phyloP scores from a whole-genome alignment of 1,140 invertebrate species.

The Globodera rostochiensis region DNA sequence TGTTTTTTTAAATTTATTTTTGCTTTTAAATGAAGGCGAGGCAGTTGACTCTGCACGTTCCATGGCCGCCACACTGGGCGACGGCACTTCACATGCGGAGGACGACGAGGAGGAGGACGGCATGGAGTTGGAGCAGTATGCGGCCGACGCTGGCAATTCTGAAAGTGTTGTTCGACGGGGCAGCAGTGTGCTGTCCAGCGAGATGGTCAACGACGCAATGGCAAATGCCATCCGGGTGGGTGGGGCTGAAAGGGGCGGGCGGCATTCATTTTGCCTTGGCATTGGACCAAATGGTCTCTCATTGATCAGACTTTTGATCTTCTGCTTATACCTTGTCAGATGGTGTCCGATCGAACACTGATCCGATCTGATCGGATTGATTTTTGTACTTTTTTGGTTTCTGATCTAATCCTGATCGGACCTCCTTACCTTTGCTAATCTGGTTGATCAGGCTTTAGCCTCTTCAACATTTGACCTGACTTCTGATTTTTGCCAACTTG shows the following conservation, averaged over 20 bases:
- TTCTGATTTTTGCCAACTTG: too few relatives aligned
- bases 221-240: slow-evolving; percentile 16
- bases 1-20: slow-evolving; percentile 13
- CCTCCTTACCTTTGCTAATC: too few relatives aligned
- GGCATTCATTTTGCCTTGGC: not conserved
- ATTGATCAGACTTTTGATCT: too few relatives aligned
- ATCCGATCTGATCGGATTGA: too few relatives aligned
- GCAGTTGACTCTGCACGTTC: slow-evolving; percentile 12
- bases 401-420: too few relatives aligned
- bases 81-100: not conserved
- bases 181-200: slow-evolving; percentile 8
- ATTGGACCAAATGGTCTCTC: not conserved
- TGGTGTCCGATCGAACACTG: too few relatives aligned
- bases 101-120: not conserved
- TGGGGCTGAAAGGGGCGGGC: not conserved
- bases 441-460: too few relatives aligned
- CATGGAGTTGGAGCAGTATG: not conserved
- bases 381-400: too few relatives aligned
- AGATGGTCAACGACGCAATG: slow-evolving; percentile 20
- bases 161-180: not conserved
- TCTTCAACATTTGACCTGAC: too few relatives aligned
- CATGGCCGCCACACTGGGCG: slow-evolving; percentile 7
- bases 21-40: slow-evolving; percentile 8
- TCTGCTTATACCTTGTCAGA: too few relatives aligned
- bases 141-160: not conserved